Base-by-base conservation (phyloP, 1,140 invertebrate species). In the Saccostrea echinata region DNA sequence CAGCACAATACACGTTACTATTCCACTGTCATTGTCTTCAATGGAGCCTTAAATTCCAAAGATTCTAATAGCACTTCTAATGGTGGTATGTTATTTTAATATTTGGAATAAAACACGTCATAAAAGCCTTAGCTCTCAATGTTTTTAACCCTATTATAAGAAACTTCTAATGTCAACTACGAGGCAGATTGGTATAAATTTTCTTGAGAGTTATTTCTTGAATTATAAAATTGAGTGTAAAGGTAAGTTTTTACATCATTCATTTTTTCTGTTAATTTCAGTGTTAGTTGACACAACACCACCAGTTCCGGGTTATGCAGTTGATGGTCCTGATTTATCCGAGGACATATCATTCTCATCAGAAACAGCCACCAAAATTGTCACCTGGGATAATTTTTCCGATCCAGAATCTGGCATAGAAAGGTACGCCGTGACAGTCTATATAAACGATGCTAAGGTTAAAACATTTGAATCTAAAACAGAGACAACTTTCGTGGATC, bases 1-100 rank as follows among this genome's bases (percentile, higher is more conserved):
- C 64, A 84, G 33, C 91, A 92, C 80, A 92, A 92, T 71, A 88
- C 68, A n/a, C 88, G 86, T 2, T 92, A 92, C 84, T 92, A 87
- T 76, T 90, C 90, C 16, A 91, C 91, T 80, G 88, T 92, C 9
- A 88, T 86, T 11, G 92, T 89, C 61, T 90, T 88, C 88, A 92
- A 92, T 88, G 88, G 84, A 61, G 92, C 90, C 30, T 85, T 91
- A 1, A 90, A 91, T 71, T 64, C 86, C n/a, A 91, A 90, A 84
- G 53, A 85, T 21, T 64, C 80, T 30, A 86, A 88, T 8, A 90
- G 84, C 24, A 81, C 86, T 12, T 91, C 91, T 30, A 64, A 91
- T 87, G 92, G 92, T 87, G 88, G 92, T 92, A 87, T 30, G 61
- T 43, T 43, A 30, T 76, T 3, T 21, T 57, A 21, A 18, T 27